Evolutionary conservation across 1,140 invertebrate genomes (phyloP).

Genomic region (Brachionus koreanus): DNA sequence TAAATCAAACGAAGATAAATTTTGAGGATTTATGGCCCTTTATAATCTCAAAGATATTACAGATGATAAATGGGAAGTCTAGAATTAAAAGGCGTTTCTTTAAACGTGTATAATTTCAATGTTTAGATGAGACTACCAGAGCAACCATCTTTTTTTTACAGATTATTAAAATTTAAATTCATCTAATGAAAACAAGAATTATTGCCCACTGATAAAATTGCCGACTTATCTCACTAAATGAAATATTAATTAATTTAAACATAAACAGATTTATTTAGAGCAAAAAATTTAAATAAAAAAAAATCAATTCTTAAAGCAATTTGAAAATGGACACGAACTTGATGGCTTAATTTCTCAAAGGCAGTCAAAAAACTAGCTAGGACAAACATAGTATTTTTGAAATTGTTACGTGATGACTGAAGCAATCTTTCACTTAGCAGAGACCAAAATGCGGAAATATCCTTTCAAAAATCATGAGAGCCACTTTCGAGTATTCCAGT

Average conservation of each 20-base stretch:
- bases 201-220: background rate
- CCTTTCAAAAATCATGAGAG: background rate
- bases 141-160: background rate
- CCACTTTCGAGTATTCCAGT: background rate
- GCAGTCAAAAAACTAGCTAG: background rate
- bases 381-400: background rate
- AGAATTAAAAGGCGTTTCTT: background rate
- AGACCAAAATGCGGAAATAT: background rate
- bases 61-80: background rate
- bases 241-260: background rate
- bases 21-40: background rate
- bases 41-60: background rate
- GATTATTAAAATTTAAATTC: background rate
- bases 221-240: background rate
- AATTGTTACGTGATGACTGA: background rate
- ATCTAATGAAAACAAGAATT: background rate
- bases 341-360: background rate
- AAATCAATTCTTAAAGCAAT: background rate
- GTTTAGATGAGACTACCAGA: too few relatives aligned
- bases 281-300: background rate
- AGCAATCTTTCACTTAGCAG: background rate
- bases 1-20: background rate
- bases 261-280: background rate
- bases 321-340: background rate
- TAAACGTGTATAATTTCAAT: too few relatives aligned